A percentile compares a stretch with the other conserved stretches of the same genome.
phyloP scores from a whole-genome alignment of 2,797 vertebrate genomes.

The Dipus sagitta region DNA sequence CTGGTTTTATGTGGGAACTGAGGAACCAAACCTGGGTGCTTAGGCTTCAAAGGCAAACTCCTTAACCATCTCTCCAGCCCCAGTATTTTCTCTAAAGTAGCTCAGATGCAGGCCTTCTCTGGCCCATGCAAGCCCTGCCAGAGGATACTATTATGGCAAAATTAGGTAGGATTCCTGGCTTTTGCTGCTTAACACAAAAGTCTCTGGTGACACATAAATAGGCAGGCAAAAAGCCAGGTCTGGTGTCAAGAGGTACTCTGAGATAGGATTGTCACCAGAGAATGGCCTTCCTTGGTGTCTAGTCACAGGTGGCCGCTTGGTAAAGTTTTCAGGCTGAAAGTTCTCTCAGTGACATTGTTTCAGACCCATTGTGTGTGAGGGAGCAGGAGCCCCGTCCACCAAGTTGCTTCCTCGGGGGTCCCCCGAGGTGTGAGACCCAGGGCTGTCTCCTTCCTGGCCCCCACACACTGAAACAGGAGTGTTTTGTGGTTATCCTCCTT shows the following conservation, averaged over 20 bases:
- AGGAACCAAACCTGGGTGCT: too few species aligned
- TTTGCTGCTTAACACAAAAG: not conserved
- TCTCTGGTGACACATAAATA: fast-evolving
- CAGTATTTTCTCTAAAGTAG: too few species aligned
- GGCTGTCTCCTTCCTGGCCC: fast-evolving
- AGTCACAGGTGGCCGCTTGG: too few species aligned
- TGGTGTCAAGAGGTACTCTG: not conserved
- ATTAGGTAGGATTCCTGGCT: fast-evolving
- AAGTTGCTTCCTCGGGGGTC: not conserved
- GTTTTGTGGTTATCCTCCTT: not conserved
- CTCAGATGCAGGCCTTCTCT: fast-evolving
- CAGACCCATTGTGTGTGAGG: fast-evolving
- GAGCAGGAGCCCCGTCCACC: too few species aligned
- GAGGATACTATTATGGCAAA: fast-evolving
- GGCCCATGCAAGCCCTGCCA: fast-evolving
- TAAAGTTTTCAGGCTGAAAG: fast-evolving
- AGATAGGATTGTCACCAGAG: not conserved
- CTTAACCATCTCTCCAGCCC: too few species aligned
- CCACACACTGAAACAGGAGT: fast-evolving
- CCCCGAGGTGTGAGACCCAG: fast-evolving
- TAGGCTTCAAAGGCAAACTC: too few species aligned
- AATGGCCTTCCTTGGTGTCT: too few species aligned
- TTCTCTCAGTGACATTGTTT: fast-evolving
- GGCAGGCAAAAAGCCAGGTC: not conserved
- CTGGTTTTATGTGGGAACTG: too few species aligned